phyloP scores from a whole-genome alignment of 2,113 vertebrate genomes.

The Uropsilus gracilis region DNA sequence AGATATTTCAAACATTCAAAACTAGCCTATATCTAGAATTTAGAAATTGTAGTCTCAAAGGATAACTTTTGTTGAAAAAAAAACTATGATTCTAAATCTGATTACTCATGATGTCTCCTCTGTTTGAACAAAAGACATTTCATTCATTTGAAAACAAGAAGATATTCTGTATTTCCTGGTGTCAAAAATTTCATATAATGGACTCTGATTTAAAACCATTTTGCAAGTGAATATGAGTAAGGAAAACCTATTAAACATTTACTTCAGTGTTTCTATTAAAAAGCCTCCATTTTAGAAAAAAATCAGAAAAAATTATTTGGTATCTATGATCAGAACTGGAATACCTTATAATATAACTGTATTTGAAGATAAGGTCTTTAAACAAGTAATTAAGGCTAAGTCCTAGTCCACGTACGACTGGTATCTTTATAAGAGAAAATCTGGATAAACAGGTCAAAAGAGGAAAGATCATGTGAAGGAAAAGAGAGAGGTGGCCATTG shows the following conservation, averaged over 20 bases:
- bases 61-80: too few species aligned
- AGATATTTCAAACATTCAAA: background rate
- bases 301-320: background rate
- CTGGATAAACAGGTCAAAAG: background rate
- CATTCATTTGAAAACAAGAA: background rate
- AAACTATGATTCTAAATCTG: background rate
- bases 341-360: background rate
- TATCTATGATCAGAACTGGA: background rate
- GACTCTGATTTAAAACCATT: constrained; percentile 12
- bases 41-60: too few species aligned
- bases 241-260: background rate
- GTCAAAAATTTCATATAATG: background rate
- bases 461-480: background rate
- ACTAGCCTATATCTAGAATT: background rate
- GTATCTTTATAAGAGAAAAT: background rate
- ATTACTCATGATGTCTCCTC: constrained; percentile 6
- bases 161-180: background rate
- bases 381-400: background rate
- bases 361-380: background rate
- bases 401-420: background rate
- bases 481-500: background rate
- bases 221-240: background rate
- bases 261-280: constrained; percentile 20
- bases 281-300: background rate
- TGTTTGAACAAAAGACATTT: background rate